Conservation (phyloP, 2,113 vertebrate species). For the Dromaius novaehollandiae region DNA sequence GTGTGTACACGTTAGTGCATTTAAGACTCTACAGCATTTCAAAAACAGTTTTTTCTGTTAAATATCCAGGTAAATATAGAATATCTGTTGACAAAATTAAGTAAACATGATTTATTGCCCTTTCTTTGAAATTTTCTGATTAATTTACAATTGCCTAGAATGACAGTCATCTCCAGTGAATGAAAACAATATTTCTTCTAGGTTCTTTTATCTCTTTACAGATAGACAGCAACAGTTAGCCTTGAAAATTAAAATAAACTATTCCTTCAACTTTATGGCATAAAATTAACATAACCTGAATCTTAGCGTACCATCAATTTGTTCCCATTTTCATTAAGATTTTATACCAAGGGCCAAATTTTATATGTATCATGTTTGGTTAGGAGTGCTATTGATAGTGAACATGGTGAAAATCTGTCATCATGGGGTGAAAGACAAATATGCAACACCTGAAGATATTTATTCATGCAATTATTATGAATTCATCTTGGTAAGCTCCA, state of each 20-base stretch:
- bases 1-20: background rate
- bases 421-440: background rate
- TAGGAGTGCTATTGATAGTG: background rate
- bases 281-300: background rate
- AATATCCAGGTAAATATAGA: background rate
- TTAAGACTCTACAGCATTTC: background rate
- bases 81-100: background rate
- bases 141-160: background rate
- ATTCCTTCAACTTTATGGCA: background rate
- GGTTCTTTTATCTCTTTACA: background rate
- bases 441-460: background rate
- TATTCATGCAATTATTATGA: background rate
- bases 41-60: background rate
- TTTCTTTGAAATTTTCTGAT: background rate
- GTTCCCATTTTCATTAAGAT: background rate
- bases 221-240: background rate
- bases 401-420: background rate
- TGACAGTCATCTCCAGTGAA: background rate
- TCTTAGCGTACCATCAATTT: background rate
- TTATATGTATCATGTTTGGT: background rate
- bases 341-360: background rate
- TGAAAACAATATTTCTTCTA: background rate
- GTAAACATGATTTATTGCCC: background rate
- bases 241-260: background rate
- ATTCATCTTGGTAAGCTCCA: background rate